A percentile compares a stretch with the other conserved stretches of the same genome.
These are phyloP conservation scores for Orchesellides sinensis DNA, from an alignment of 2,888 invertebrate species.

Conservation along the genomic window DNA sequence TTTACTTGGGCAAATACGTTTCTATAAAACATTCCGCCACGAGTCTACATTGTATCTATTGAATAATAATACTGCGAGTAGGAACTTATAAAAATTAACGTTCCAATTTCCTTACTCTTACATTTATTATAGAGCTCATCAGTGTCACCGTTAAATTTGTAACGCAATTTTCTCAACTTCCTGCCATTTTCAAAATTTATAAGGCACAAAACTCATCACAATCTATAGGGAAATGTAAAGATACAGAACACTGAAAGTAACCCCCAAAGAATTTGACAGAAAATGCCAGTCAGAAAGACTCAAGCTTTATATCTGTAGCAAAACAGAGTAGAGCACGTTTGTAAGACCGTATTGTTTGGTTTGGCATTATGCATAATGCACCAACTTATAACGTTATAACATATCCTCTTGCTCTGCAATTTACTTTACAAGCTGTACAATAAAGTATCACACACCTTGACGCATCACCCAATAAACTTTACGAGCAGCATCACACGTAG, in stretches of 20 bases:
- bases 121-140: slow-evolving; percentile 26
- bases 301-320: slow-evolving; percentile 42
- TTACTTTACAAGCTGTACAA: background rate
- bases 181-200: slow-evolving; percentile 48
- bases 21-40: too few species aligned
- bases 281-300: too few species aligned
- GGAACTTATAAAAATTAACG: too few species aligned
- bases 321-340: slow-evolving; percentile 35
- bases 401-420: slow-evolving; percentile 1
- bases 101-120: slow-evolving; percentile 46
- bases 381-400: background rate
- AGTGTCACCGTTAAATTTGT: too few species aligned
- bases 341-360: slow-evolving; percentile 37
- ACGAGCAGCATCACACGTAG: slow-evolving; percentile 53
- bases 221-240: background rate
- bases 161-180: slow-evolving; percentile 58
- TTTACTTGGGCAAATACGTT: too few species aligned
- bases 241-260: background rate
- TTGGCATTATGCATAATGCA: slow-evolving; percentile 55
- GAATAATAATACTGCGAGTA: too few species aligned
- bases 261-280: too few species aligned
- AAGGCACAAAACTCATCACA: background rate
- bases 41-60: too few species aligned
- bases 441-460: slow-evolving; percentile 61
- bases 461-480: slow-evolving; percentile 54